A percentile compares a stretch with the other conserved stretches of the same genome.
Conservation (phyloP, 2,888 invertebrate species). For the Thera britannica region DNA sequence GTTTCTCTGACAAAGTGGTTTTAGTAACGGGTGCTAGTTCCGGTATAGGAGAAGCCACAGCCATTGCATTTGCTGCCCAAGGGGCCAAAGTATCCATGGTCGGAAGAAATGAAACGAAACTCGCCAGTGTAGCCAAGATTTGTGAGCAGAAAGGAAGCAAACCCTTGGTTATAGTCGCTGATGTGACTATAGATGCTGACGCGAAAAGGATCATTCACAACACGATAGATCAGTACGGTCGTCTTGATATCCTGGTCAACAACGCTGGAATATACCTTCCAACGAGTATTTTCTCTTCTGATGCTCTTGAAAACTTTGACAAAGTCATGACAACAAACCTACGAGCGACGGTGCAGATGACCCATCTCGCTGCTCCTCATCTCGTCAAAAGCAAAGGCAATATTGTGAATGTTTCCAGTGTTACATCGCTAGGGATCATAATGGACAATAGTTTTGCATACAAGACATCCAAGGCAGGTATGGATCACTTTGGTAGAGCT, state of each 20-base stretch:
- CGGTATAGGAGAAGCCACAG: conserved; percentile 87
- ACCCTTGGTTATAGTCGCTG: conserved; percentile 36
- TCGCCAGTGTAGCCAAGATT: conserved; percentile 78
- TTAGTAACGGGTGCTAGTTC: conserved; percentile 86
- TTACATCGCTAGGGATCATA: conserved; percentile 30
- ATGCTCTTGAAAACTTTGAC: conserved; percentile 31
- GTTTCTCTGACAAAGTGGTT: conserved; percentile 63
- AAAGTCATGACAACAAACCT: conserved; percentile 38
- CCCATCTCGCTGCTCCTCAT: conserved; percentile 35
- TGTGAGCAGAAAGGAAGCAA: conserved; percentile 31
- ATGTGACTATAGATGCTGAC: conserved; percentile 37
- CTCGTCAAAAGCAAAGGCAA: conserved; percentile 40
- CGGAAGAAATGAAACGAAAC: conserved; percentile 86
- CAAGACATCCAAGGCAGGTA: conserved; percentile 88
- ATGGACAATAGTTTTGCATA: conserved; percentile 64
- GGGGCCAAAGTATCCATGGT: conserved; percentile 84
- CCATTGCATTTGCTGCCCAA: conserved; percentile 82
- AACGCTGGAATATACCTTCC: conserved; percentile 36
- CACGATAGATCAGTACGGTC: conserved; percentile 34
- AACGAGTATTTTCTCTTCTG: conserved; percentile 22
- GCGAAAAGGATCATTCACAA: conserved; percentile 34
- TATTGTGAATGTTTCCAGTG: conserved; percentile 42
- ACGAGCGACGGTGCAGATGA: conserved; percentile 30
- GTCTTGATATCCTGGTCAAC: conserved; percentile 39
- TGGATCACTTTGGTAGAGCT: conserved; percentile 89